Percentiles rank a stretch among this genome's conserved stretches.
Conservation (phyloP, 1,140 invertebrate species). For the Thaumatotibia leucotreta region DNA sequence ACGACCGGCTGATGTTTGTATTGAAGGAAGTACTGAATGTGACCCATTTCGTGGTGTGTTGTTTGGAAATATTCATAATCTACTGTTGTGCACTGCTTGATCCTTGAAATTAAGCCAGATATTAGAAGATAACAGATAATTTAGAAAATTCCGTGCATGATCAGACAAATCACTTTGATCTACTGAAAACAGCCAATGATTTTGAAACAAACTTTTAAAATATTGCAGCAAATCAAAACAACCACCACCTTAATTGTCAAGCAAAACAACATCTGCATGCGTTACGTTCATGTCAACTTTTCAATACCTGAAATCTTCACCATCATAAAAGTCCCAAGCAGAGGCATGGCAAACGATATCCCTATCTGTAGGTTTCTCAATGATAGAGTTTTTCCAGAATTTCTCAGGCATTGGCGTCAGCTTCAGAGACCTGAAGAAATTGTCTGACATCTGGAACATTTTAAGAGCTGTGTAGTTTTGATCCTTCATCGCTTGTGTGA, state of each 20-base stretch:
- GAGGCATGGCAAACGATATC: conserved; percentile 94
- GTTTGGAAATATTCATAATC: conserved; percentile 74
- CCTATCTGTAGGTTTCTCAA: conserved; percentile 86
- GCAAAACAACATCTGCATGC: not conserved
- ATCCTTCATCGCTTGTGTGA: conserved; percentile 82
- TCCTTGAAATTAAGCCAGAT: conserved; percentile 63
- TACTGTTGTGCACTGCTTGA: conserved; percentile 72
- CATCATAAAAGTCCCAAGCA: conserved; percentile 93
- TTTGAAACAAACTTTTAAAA: no score
- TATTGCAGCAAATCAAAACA: not conserved
- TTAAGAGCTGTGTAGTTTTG: conserved; percentile 84
- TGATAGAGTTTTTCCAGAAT: conserved; percentile 90
- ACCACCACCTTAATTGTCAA: not conserved
- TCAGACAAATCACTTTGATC: not conserved
- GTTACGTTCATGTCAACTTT: not conserved
- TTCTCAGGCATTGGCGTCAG: conserved; percentile 86
- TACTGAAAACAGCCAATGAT: not conserved
- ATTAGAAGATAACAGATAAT: conserved; percentile 5
- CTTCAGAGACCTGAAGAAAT: conserved; percentile 92
- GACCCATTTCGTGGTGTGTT: conserved; percentile 87
- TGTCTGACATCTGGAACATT: conserved; percentile 90
- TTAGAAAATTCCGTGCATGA: not conserved
- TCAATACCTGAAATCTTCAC: conserved; percentile 85
- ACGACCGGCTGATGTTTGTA: conserved; percentile 83
- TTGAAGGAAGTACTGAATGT: conserved; percentile 85